Conservation (phyloP, 2,888 invertebrate species). For the Drosophila paranaensis region DNA sequence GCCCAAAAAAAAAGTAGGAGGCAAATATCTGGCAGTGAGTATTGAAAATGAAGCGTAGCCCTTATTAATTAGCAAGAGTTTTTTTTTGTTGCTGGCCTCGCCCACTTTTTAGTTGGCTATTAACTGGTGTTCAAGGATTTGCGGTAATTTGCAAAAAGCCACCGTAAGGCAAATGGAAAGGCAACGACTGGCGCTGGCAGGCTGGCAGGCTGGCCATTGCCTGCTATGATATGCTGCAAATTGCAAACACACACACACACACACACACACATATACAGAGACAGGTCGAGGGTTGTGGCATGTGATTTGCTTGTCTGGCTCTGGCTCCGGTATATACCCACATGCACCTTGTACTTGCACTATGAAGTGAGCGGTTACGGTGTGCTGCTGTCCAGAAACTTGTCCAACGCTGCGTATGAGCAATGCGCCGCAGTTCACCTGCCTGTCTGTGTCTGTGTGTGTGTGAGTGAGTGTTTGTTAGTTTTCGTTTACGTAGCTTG, state of each 20-base stretch:
- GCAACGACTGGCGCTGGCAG: not conserved
- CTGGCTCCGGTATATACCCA: conserved; percentile 31
- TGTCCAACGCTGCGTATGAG: conserved; percentile 73
- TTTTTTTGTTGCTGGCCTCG: conserved; percentile 5
- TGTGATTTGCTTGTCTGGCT: conserved; percentile 74
- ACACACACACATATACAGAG: conserved; percentile 8
- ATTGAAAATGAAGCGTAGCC: conserved; percentile 45
- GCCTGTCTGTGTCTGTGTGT: not conserved
- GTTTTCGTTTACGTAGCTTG: conserved; percentile 34
- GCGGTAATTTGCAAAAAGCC: conserved; percentile 44
- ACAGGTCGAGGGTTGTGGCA: conserved; percentile 36
- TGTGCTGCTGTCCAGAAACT: conserved; percentile 36
- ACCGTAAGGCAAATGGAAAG: conserved; percentile 24
- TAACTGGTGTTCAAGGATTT: conserved; percentile 43
- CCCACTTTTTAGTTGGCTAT: conserved; percentile 34
- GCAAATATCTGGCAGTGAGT: conserved; percentile 14
- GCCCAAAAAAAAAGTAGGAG: not conserved
- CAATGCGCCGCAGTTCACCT: conserved; percentile 55
- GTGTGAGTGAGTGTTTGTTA: conserved; percentile 24
- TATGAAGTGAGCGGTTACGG: conserved; percentile 32
- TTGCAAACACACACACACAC: conserved; percentile 42
- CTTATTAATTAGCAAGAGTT: conserved; percentile 62
- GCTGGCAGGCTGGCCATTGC: not conserved
- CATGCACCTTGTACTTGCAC: conserved; percentile 37
- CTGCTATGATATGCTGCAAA: conserved; percentile 72